phyloP scores from a whole-genome alignment of 2,113 vertebrate genomes.

The Ictalurus punctatus region DNA sequence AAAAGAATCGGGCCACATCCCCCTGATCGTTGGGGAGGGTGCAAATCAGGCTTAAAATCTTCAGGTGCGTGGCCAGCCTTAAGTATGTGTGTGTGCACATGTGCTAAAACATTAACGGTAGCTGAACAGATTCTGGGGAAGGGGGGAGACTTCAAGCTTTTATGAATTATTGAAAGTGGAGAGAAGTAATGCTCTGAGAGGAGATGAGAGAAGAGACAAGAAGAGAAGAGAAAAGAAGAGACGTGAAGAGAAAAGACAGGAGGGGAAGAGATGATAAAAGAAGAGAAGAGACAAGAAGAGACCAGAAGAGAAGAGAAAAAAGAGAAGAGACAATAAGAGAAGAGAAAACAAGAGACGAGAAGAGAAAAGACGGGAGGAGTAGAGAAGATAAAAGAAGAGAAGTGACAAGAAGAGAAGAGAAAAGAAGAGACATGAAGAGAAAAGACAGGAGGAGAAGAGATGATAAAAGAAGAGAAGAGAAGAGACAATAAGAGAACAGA shows the following conservation, averaged over 20 bases:
- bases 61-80: too few species aligned
- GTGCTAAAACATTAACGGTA: constrained; percentile 41
- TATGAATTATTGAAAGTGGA: constrained; percentile 53
- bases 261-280: not conserved
- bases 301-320: not conserved
- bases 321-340: not conserved
- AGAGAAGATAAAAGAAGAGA: not conserved
- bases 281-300: not conserved
- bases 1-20: too few species aligned
- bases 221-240: not conserved
- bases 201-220: not conserved
- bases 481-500: too few species aligned
- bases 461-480: too few species aligned
- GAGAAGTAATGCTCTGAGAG: constrained; percentile 36
- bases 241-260: not conserved
- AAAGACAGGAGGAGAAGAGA: too few species aligned
- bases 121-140: constrained; percentile 44
- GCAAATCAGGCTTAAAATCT: too few species aligned
- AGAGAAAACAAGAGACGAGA: not conserved
- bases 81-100: constrained; percentile 20
- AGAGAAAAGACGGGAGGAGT: too few species aligned
- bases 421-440: not conserved
- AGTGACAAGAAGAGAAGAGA: not conserved
- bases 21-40: too few species aligned
- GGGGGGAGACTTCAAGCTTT: constrained; percentile 30